These are phyloP conservation scores for Uria lomvia DNA, from an alignment of 2,113 vertebrate genomes.

Conservation along the genomic window DNA sequence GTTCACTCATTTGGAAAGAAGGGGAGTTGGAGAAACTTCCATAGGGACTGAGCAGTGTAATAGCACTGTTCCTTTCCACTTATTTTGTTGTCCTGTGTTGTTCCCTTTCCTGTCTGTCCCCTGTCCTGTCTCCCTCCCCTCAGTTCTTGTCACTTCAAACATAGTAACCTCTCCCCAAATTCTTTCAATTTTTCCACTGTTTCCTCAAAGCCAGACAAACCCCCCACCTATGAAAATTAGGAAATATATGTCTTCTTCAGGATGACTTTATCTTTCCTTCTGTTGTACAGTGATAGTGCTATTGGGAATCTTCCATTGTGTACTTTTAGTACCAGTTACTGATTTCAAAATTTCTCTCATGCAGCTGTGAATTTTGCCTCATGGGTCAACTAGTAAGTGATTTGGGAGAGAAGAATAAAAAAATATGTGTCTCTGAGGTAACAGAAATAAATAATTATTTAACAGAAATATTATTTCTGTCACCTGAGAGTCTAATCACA, in stretches of 20 bases:
- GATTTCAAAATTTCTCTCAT: not conserved
- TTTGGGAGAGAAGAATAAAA: not conserved
- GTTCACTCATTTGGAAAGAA: not conserved
- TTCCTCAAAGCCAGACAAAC: not conserved
- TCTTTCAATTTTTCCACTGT: not conserved
- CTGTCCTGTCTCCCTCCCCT: not conserved
- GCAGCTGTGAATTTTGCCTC: not conserved
- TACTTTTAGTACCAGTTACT: not conserved
- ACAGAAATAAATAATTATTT: not conserved
- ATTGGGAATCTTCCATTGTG: not conserved
- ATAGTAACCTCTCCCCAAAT: not conserved
- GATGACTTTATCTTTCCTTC: not conserved
- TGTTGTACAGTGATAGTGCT: not conserved
- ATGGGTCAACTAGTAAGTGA: not conserved
- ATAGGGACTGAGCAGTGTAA: not conserved
- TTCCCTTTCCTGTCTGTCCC: not conserved
- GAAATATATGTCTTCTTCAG: not conserved
- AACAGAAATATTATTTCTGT: not conserved
- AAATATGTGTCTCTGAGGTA: not conserved
- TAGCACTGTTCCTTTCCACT: not conserved
- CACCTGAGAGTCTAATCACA: not conserved
- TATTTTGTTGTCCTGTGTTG: not conserved
- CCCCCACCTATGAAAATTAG: not conserved
- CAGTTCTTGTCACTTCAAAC: not conserved
- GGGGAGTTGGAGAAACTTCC: not conserved